Conservation (phyloP, 2,797 vertebrate species). For the Amblyopsis hoosieri region DNA sequence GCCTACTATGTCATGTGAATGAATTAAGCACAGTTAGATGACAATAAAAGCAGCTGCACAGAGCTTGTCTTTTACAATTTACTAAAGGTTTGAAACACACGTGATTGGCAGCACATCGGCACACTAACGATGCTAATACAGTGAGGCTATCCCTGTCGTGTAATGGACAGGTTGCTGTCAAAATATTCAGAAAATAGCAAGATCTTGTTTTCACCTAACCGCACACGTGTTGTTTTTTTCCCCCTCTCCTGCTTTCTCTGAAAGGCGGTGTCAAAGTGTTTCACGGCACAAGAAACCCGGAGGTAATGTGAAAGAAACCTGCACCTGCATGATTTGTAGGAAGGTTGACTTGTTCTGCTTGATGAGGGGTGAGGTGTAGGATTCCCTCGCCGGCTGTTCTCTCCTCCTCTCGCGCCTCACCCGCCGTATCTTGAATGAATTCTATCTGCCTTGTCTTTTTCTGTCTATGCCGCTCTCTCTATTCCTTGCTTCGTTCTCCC, state of each 20-base stretch:
- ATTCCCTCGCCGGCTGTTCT: constrained; percentile 24
- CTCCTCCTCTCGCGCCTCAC: constrained; percentile 13
- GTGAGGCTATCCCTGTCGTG: too few relatives aligned
- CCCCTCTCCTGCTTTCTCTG: constrained; percentile 15
- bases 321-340: constrained; percentile 34
- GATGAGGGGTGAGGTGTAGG: constrained; percentile 41
- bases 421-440: constrained; percentile 36
- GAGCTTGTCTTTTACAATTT: too few relatives aligned
- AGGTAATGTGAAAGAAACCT: constrained; percentile 38
- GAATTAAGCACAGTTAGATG: too few relatives aligned
- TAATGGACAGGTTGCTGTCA: too few relatives aligned
- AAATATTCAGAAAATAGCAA: too few relatives aligned
- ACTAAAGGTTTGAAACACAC: too few relatives aligned
- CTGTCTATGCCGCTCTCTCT: constrained; percentile 23
- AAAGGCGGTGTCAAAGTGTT: constrained; percentile 48
- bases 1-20: too few relatives aligned
- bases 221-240: constrained; percentile 20
- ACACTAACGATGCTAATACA: too few relatives aligned
- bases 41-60: too few relatives aligned
- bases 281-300: constrained; percentile 34
- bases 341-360: constrained; percentile 42
- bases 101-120: too few relatives aligned
- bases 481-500: neutral
- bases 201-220: too few relatives aligned
- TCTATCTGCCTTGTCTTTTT: constrained; percentile 30